Conservation (phyloP, 1,140 invertebrate genomes). For the Drosophila pandora region DNA sequence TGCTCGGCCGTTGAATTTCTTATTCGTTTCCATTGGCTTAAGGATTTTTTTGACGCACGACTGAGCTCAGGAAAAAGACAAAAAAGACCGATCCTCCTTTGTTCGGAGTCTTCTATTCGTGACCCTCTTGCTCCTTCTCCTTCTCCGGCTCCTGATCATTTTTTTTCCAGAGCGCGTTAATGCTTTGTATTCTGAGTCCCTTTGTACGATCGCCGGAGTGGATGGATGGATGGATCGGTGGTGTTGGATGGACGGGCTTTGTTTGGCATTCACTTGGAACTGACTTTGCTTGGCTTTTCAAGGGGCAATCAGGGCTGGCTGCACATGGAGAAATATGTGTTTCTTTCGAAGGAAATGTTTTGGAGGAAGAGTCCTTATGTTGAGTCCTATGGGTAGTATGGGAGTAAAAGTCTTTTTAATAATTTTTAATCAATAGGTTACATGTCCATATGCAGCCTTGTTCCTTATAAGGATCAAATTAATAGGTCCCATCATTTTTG, state of each 20-base stretch:
- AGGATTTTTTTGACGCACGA: conserved; percentile 71
- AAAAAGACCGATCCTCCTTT: conserved; percentile 51
- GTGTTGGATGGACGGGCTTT: conserved; percentile 39
- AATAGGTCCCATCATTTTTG: background rate
- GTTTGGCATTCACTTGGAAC: conserved; percentile 32
- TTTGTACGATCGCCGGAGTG: conserved; percentile 39
- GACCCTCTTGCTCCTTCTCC: conserved; percentile 22
- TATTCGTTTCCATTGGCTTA: conserved; percentile 30
- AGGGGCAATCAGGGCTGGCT: conserved; percentile 55
- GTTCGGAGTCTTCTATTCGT: conserved; percentile 16
- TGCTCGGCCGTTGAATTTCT: conserved; percentile 32
- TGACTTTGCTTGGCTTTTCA: conserved; percentile 36
- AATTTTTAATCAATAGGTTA: no score
- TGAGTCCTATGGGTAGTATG: background rate
- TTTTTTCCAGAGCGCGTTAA: conserved; percentile 47
- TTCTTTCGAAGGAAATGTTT: background rate
- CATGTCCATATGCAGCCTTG: no score
- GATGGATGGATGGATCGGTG: conserved; percentile 28
- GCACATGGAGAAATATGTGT: background rate
- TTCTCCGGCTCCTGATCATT: conserved; percentile 54
- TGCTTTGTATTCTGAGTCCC: conserved; percentile 43
- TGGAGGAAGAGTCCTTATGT: no score
- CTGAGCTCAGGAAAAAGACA: conserved; percentile 56
- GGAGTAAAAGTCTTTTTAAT: no score
- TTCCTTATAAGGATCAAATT: no score